phyloP scores from a whole-genome alignment of 2,797 vertebrate genomes.

The Adrianichthys oophorus region DNA sequence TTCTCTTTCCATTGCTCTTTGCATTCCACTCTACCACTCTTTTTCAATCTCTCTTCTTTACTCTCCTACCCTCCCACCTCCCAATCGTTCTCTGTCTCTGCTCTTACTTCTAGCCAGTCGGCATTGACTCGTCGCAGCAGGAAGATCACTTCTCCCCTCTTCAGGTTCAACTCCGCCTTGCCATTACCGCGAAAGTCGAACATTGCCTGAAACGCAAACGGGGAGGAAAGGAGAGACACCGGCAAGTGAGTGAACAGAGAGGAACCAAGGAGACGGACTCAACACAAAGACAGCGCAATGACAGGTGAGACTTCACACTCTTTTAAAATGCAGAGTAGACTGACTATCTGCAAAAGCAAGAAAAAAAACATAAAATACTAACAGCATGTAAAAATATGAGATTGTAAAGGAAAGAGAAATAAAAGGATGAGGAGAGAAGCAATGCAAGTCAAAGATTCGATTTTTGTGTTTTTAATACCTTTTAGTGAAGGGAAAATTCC shows the following conservation, averaged over 20 bases:
- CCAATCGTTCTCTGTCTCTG: conserved; percentile 16
- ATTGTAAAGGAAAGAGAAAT: background rate
- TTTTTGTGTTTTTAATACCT: background rate
- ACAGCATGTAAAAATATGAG: background rate
- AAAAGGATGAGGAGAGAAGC: background rate
- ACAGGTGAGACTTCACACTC: conserved; percentile 55
- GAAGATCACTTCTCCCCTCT: conserved; percentile 91
- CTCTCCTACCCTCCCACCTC: conserved; percentile 6
- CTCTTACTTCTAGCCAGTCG: conserved; percentile 93
- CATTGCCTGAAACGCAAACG: conserved; percentile 78
- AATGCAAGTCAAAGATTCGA: too few relatives aligned
- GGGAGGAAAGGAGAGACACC: background rate
- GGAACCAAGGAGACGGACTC: conserved; percentile 38
- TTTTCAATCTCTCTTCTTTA: conserved; percentile 1
- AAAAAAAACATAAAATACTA: background rate
- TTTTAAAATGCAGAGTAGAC: conserved; percentile 10
- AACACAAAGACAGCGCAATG: conserved; percentile 47
- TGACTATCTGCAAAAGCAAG: too few relatives aligned
- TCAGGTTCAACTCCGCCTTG: conserved; percentile 89
- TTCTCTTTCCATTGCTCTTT: conserved; percentile 17
- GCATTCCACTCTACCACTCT: conserved; percentile 5
- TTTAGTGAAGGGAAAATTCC: too few relatives aligned
- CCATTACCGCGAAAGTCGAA: conserved; percentile 89
- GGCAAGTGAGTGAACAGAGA: conserved; percentile 41
- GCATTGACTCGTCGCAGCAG: conserved; percentile 90